Conservation (phyloP, 2,797 vertebrate genomes). For the Myiotriccus ornatus region DNA sequence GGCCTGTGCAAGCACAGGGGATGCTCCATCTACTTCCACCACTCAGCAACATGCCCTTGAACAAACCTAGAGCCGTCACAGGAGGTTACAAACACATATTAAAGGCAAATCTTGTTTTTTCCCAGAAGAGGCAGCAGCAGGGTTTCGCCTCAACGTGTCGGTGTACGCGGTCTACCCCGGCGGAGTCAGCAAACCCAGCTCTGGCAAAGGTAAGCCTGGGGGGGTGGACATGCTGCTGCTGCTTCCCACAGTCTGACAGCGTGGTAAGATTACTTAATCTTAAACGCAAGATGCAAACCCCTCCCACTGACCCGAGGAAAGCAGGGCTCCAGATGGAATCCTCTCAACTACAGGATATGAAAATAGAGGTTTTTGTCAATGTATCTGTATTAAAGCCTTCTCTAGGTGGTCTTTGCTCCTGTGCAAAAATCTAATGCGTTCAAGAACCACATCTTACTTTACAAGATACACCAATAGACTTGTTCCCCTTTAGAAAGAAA, state of each 20-base stretch:
- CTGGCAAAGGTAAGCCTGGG: conserved; percentile 69
- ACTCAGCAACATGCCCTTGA: fast-evolving
- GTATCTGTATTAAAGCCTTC: fast-evolving
- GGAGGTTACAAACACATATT: fast-evolving
- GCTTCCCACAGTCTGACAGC: fast-evolving
- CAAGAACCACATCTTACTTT: fast-evolving
- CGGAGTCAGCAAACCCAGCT: conserved; percentile 71
- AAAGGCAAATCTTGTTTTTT: background rate
- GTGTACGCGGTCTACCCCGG: conserved; percentile 77
- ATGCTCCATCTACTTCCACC: no score
- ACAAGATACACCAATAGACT: fast-evolving
- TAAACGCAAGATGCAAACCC: fast-evolving
- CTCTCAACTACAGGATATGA: background rate
- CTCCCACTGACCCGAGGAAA: background rate
- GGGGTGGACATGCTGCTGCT: fast-evolving
- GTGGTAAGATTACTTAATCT: fast-evolving
- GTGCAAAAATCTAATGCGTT: fast-evolving
- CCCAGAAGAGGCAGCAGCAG: background rate
- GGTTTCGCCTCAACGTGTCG: conserved; percentile 35
- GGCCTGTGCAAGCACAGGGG: background rate
- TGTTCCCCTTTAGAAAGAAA: background rate
- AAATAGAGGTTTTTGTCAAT: fast-evolving
- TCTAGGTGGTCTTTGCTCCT: background rate
- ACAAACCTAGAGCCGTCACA: fast-evolving
- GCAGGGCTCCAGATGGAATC: background rate